Conservation (phyloP, 2,888 invertebrate species). For the Scaptomyza caliginosa region DNA sequence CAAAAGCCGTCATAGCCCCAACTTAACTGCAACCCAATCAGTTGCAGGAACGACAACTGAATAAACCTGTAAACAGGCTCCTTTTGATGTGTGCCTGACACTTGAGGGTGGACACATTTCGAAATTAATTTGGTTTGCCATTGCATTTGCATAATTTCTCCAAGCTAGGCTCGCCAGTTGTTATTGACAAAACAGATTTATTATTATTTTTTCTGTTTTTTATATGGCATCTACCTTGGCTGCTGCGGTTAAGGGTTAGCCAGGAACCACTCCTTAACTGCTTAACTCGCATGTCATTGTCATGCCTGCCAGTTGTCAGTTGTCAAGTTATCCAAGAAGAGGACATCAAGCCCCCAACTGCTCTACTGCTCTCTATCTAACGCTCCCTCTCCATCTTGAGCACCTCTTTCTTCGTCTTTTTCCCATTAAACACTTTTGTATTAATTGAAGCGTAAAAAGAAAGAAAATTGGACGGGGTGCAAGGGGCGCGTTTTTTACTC, state of each 20-base stretch:
- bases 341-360: slow-evolving; percentile 18
- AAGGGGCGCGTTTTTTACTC: slow-evolving; percentile 35
- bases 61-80: slow-evolving; percentile 3
- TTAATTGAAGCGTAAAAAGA: slow-evolving; percentile 79
- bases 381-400: neutral
- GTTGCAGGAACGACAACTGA: neutral
- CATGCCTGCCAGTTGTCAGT: slow-evolving; percentile 53
- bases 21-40: neutral
- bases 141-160: slow-evolving; percentile 69
- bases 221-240: slow-evolving; percentile 3
- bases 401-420: slow-evolving; percentile 15
- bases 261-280: slow-evolving; percentile 34
- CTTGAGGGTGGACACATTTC: slow-evolving; percentile 76
- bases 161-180: slow-evolving; percentile 32
- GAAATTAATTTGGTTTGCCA: slow-evolving; percentile 64
- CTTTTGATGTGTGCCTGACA: slow-evolving; percentile 59
- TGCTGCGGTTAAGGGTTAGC: slow-evolving; percentile 50
- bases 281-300: slow-evolving; percentile 60
- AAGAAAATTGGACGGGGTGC: slow-evolving; percentile 61
- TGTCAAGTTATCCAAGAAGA: slow-evolving; percentile 59
- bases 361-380: neutral
- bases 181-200: slow-evolving; percentile 57
- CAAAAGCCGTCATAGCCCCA: slow-evolving; percentile 26
- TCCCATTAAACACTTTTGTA: slow-evolving; percentile 75
- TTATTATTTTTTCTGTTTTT: slow-evolving; percentile 16